Base-by-base conservation (phyloP, 1,140 invertebrate species). In the Drosophila tani region DNA sequence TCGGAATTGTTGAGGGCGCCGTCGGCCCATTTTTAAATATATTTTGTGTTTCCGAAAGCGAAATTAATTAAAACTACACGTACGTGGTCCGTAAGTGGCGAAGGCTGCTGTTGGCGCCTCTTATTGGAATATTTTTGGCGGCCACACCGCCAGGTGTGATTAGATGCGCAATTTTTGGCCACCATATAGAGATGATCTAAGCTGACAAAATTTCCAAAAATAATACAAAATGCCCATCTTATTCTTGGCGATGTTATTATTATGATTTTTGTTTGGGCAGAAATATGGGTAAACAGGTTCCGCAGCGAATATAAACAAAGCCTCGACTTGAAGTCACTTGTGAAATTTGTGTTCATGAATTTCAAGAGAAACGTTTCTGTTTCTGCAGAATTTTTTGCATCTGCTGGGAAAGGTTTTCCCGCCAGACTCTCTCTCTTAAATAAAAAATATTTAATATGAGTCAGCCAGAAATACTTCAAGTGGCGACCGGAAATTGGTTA, bases 51-150 rank as follows among this genome's bases (percentile, higher is more conserved):
- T 81, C 81, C 70, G 76, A 74, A 83, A 81, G 53, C 65, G 29
- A 88, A 88, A 84, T 88, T 88, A 88, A 88, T 90, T 88, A 84
- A 84, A 87, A 88, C 71, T 82, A 87, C 84, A 81, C 81, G 78
- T 90, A 88, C 84, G 75, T 71, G 79, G 58, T 24, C 40, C 11
- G 32, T 11, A 43, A 24, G 29, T 11, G 35, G 32, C 71, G 82
- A 75, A 86, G 82, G 82, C 70, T 79, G 64, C 60, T 64, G 59
- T 24, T 32, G 56, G 51, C 45, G 63, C 58, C 65, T 50, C 65
- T 75, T 70, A 57, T 79, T 51, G 73, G 64, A 55, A 71, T 75
- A 66, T 69, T 82, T 81, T 74, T 64, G 79, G 68, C 76, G 73
- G 55, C 71, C 55, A 83, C 83, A 60, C 29, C 49, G 41, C 47